Evolutionary conservation across 2,113 vertebrate species (phyloP), one percentile per base, ranked within the genome.

Genomic region (Cebidichthys violaceus): DNA sequence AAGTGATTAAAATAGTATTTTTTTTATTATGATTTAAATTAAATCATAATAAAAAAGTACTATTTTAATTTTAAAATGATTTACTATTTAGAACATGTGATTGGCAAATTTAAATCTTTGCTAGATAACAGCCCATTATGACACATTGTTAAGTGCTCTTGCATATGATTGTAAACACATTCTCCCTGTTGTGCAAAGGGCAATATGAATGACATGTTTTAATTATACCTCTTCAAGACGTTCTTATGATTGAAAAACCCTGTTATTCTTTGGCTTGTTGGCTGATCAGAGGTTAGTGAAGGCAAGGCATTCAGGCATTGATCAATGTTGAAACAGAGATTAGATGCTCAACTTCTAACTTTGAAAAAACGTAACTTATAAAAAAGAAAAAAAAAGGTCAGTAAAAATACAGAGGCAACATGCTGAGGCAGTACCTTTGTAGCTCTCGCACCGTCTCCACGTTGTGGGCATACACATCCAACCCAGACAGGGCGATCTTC

Each of bases 391-490:
- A 41, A 27, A 60, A 62, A 9, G 35, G 15, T 31, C 22, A 10
- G 8, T 68, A 14, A 60, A 1, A 57, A 45, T 20, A 62, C 15
- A 52, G 27, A 52, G 4, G 4, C 4, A 4, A 17, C 4, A 37
- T 57, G 4, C 18, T n/a, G 4, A 39, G 39, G 43, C 5, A 64
- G 69, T 77, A 99, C 98, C 97, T 95, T 87, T 99, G 98, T 24
- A 99, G 88, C 13, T 96, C 96, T 0, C 96, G 96, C 65, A 99
- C 98, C 0, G 98, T 99, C 90, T 99, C 98, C 85, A 99, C 95
- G 47, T 99, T 99, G 89, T 99, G 98, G 0, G 98, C 98, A 0
- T 97, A 99, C 4, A 99, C 98, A 4, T 99, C 98, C 79, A 99
- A 94, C 2, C 98, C 97, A 0, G 98, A 99, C 72, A 90, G 15